A percentile compares a stretch with the other conserved stretches of the same genome.
Conservation (phyloP, 1,140 invertebrate genomes). For the Ceratina japonica region DNA sequence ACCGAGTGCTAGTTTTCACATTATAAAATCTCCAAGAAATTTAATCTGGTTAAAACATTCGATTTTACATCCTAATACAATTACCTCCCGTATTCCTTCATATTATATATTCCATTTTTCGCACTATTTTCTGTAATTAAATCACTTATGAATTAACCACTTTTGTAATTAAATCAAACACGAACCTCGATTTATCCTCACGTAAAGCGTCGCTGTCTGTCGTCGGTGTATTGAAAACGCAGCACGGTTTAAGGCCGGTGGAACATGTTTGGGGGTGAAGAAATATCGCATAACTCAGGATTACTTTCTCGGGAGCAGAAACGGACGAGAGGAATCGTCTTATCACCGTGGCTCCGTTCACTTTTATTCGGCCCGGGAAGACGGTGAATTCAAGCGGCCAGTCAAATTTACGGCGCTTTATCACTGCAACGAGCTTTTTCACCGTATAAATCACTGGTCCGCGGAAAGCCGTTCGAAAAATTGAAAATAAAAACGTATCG, state of each 20-base stretch:
- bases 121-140: too few relatives aligned
- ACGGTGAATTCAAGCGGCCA: constrained; percentile 22
- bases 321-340: constrained; percentile 55
- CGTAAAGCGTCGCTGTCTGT: too few relatives aligned
- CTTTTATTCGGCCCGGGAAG: constrained; percentile 42
- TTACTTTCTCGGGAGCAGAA: constrained; percentile 53
- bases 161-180: not conserved
- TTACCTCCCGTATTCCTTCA: too few relatives aligned
- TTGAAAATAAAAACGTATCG: not conserved
- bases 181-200: not conserved
- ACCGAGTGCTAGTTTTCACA: too few relatives aligned
- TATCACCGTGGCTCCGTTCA: constrained; percentile 49
- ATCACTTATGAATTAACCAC: too few relatives aligned
- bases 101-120: too few relatives aligned
- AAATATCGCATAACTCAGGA: constrained; percentile 62
- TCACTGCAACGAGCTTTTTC: constrained; percentile 12
- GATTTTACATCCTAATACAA: too few relatives aligned
- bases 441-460: not conserved
- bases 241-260: not conserved
- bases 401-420: constrained; percentile 45
- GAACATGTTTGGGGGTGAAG: constrained; percentile 36
- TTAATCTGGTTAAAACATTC: too few relatives aligned
- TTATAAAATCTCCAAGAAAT: too few relatives aligned
- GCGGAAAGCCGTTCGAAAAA: not conserved
- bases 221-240: constrained; percentile 38